phyloP scores from a whole-genome alignment of 2,888 invertebrate species.

The Tortrix viridana region DNA sequence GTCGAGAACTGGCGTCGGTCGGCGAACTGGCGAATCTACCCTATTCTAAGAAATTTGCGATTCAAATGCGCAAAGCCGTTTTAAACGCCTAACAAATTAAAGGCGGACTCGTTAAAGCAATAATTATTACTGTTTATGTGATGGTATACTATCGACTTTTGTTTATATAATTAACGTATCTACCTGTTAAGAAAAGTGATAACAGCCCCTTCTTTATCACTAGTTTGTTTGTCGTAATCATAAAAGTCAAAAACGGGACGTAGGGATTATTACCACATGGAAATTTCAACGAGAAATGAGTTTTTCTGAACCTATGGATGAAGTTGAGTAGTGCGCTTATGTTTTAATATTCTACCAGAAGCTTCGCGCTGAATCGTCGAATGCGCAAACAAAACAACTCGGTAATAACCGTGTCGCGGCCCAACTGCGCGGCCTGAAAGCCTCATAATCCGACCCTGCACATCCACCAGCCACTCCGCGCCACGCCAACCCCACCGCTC shows the following conservation, averaged over 20 bases:
- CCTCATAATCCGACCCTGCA: constrained; percentile 70
- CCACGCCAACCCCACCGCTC: constrained; percentile 40
- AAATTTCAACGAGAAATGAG: constrained; percentile 47
- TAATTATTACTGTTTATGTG: constrained; percentile 83
- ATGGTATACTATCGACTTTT: constrained; percentile 58
- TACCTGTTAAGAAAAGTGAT: neutral
- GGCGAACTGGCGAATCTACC: no score
- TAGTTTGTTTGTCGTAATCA: neutral
- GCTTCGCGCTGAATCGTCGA: constrained; percentile 68
- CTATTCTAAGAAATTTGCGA: constrained; percentile 84
- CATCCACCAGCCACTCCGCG: constrained; percentile 44
- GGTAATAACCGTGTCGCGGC: constrained; percentile 73
- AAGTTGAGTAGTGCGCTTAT: constrained; percentile 58
- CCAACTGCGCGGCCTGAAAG: constrained; percentile 64
- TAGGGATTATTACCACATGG: constrained; percentile 39
- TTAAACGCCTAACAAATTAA: constrained; percentile 84
- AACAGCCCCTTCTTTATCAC: neutral
- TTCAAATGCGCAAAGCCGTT: constrained; percentile 84
- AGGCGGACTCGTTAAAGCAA: constrained; percentile 81
- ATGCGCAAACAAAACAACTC: constrained; percentile 75
- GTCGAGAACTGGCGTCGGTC: no score
- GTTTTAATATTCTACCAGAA: constrained; percentile 77
- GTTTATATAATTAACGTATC: constrained; percentile 24
- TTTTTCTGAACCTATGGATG: constrained; percentile 48
- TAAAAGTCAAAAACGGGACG: constrained; percentile 26